Conservation (phyloP, 1,140 invertebrate genomes). For the Lepidurus packardi region DNA sequence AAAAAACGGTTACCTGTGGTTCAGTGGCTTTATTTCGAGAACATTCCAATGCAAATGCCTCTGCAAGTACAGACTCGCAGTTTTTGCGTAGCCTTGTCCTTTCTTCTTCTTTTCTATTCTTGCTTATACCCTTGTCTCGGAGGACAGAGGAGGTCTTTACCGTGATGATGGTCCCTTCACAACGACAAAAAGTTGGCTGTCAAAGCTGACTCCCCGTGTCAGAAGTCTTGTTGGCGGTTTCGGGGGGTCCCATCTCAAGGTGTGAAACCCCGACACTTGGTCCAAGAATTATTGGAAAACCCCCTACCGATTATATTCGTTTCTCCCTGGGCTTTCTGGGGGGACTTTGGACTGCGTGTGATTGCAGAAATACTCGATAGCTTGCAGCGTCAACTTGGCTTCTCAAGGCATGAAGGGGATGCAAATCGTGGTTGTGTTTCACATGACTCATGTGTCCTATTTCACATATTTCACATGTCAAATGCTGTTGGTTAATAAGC, state of each 20-base stretch:
- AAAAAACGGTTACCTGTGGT: neutral
- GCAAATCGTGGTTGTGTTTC: neutral
- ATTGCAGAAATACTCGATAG: neutral
- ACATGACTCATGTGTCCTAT: neutral
- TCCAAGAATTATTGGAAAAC: neutral
- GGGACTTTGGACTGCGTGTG: neutral
- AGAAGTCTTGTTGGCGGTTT: neutral
- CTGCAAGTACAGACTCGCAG: neutral
- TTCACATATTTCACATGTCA: no score
- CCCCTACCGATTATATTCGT: conserved; percentile 1
- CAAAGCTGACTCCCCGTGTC: neutral
- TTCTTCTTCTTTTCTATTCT: no score
- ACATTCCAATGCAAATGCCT: conserved; percentile 21
- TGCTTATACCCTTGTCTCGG: no score
- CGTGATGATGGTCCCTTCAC: neutral
- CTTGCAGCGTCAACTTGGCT: neutral
- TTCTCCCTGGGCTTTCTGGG: neutral
- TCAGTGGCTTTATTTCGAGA: conserved; percentile 15
- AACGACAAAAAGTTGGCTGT: conserved; percentile 6
- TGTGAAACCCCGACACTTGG: conserved; percentile 14
- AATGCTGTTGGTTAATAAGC: neutral
- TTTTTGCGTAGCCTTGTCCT: neutral
- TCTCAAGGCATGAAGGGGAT: neutral
- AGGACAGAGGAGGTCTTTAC: neutral
- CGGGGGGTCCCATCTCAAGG: conserved; percentile 12